Evolutionary conservation across 2,888 invertebrate species (phyloP).

Genomic region (Leptinotarsa haldemani): DNA sequence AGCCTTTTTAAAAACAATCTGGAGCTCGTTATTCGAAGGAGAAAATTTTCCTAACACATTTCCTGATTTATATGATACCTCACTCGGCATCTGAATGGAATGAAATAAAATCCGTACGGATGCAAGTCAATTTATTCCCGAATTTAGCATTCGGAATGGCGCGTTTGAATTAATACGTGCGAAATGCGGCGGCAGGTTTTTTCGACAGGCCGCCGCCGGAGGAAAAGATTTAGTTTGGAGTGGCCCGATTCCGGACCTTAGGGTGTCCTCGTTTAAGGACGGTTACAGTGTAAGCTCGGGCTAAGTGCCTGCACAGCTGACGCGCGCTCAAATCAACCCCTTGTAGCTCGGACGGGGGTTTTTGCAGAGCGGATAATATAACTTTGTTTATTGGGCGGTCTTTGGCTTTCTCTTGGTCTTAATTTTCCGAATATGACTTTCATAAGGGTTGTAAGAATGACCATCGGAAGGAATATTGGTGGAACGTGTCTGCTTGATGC

Average conservation of each 20-base stretch:
- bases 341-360: slow-evolving; percentile 54
- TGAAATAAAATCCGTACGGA: slow-evolving; percentile 55
- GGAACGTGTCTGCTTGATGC: background rate
- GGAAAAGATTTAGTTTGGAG: slow-evolving; percentile 57
- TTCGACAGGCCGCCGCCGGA: slow-evolving; percentile 59
- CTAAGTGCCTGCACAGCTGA: slow-evolving; percentile 72
- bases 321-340: slow-evolving; percentile 65
- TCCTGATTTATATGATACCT: slow-evolving; percentile 55
- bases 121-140: slow-evolving; percentile 62
- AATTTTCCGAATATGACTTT: slow-evolving; percentile 38
- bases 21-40: slow-evolving; percentile 40
- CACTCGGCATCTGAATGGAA: slow-evolving; percentile 52
- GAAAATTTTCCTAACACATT: slow-evolving; percentile 50
- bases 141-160: slow-evolving; percentile 61
- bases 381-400: slow-evolving; percentile 32
- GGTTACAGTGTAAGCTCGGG: slow-evolving; percentile 56
- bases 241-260: slow-evolving; percentile 54
- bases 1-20: slow-evolving; percentile 41
- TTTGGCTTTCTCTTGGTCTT: slow-evolving; percentile 25
- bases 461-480: background rate
- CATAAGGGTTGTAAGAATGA: slow-evolving; percentile 30
- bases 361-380: slow-evolving; percentile 49
- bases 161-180: slow-evolving; percentile 65
- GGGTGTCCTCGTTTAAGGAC: slow-evolving; percentile 52
- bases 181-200: slow-evolving; percentile 63